Conservation (phyloP, 2,797 vertebrate species). For the Pseudocheirus occidentalis region DNA sequence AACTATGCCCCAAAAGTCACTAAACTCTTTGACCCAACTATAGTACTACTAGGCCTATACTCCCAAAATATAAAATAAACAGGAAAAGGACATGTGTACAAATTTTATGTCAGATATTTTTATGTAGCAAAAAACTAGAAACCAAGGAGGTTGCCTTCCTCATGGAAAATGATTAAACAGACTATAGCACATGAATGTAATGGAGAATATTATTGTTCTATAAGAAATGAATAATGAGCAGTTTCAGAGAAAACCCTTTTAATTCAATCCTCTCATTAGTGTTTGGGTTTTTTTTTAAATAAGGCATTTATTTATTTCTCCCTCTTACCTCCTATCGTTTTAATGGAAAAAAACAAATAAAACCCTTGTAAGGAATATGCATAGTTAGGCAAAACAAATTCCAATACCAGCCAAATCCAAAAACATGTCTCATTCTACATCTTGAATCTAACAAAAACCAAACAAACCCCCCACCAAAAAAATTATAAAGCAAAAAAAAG, state of each 20-base stretch:
- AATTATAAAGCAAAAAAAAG: no score
- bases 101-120: background rate
- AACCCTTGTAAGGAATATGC: background rate
- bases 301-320: background rate
- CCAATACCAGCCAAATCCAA: background rate
- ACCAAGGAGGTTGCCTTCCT: background rate
- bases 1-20: background rate
- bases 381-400: background rate
- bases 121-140: background rate
- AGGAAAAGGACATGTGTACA: background rate
- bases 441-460: background rate
- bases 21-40: background rate
- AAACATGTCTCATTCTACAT: background rate
- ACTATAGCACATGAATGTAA: background rate
- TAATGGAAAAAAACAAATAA: background rate
- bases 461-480: no score
- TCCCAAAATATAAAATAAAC: background rate
- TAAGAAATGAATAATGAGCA: background rate
- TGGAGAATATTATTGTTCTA: background rate
- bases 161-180: background rate
- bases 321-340: background rate
- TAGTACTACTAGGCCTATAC: background rate
- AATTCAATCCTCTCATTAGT: background rate
- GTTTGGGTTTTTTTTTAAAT: background rate
- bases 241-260: background rate